These are phyloP conservation scores for Macaria liturata DNA, from an alignment of 2,888 invertebrate genomes.

Conservation along the genomic window DNA sequence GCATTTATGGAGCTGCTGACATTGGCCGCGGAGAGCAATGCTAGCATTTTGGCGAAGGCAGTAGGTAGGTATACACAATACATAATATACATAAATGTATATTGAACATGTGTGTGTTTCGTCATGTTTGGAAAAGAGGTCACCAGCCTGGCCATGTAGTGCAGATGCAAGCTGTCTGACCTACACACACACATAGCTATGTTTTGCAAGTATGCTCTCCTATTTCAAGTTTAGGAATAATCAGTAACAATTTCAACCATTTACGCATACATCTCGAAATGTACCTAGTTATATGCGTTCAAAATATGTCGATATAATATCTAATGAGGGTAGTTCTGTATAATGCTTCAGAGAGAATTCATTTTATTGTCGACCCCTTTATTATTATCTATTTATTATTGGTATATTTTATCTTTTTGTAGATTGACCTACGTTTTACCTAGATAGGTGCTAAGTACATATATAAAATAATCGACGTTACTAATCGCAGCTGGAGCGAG, in stretches of 20 bases:
- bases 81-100: not conserved
- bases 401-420: no score
- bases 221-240: slow-evolving; percentile 1
- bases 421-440: slow-evolving; percentile 1
- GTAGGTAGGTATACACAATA: no score
- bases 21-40: slow-evolving; percentile 21
- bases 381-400: no score
- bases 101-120: not conserved
- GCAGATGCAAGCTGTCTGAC: slow-evolving; percentile 42
- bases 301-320: no score
- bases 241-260: no score
- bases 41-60: not conserved
- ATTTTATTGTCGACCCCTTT: no score
- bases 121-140: slow-evolving; percentile 40
- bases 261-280: no score
- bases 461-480: slow-evolving; percentile 7
- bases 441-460: not conserved
- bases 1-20: slow-evolving; percentile 15
- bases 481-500: slow-evolving; percentile 36
- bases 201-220: slow-evolving; percentile 30
- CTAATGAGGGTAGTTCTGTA: no score
- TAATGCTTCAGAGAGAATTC: no score
- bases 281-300: no score
- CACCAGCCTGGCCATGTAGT: slow-evolving; percentile 30
- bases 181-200: slow-evolving; percentile 49